These are phyloP conservation scores for Turritopsis rubra DNA, from an alignment of 30 jellyfish, hydroid and myxozoan genomes.

Conservation along the genomic window DNA sequence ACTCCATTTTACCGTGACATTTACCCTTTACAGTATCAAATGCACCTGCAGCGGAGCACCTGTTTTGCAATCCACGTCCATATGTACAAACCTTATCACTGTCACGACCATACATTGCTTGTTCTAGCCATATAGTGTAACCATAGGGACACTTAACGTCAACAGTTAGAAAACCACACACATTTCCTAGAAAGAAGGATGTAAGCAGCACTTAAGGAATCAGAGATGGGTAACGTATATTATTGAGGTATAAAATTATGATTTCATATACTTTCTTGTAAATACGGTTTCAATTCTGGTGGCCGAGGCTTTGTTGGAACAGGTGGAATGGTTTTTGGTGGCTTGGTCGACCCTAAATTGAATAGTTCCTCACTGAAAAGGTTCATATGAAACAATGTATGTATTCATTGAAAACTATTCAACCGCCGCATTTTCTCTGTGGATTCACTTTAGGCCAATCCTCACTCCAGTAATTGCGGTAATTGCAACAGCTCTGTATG, in stretches of 20 bases:
- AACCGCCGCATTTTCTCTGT: neutral
- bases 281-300: conserved; percentile 24
- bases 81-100: conserved; percentile 37
- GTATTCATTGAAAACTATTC: neutral
- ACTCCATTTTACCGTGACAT: conserved; percentile 47
- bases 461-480: no score
- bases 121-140: conserved; percentile 38
- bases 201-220: neutral
- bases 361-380: no score
- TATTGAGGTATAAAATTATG: neutral
- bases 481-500: no score
- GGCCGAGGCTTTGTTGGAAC: conserved; percentile 35
- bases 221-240: neutral
- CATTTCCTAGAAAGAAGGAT: conserved; percentile 1
- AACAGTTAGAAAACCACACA: conserved; percentile 37
- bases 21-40: conserved; percentile 13
- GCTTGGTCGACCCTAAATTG: conserved; percentile 37
- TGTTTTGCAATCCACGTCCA: conserved; percentile 23
- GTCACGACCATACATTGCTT: conserved; percentile 49
- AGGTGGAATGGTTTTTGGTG: conserved; percentile 45
- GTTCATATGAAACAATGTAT: neutral
- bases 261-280: conserved; percentile 25
- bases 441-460: no score
- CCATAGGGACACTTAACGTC: conserved; percentile 44
- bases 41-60: conserved; percentile 33